phyloP scores from a whole-genome alignment of 2,888 invertebrate genomes.

The Hipparchia sbordonii region DNA sequence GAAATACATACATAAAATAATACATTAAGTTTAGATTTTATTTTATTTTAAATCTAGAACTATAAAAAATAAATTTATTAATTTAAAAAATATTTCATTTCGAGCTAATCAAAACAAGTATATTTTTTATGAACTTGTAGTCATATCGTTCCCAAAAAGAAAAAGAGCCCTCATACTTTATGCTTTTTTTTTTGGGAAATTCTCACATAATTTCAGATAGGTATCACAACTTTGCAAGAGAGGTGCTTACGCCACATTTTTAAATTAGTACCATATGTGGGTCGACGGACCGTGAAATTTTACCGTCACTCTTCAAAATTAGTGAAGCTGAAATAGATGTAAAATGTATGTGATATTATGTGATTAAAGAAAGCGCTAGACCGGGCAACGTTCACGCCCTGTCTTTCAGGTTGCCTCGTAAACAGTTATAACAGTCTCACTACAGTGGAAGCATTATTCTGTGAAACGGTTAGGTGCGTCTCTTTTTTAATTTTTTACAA shows the following conservation, averaged over 20 bases:
- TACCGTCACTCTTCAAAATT: conserved; percentile 17
- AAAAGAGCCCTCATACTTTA: too few species aligned
- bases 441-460: conserved; percentile 27
- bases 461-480: neutral
- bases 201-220: too few species aligned
- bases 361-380: conserved; percentile 43
- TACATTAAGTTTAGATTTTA: too few species aligned
- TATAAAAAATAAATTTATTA: too few species aligned
- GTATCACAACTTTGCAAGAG: too few species aligned
- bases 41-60: too few species aligned
- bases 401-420: conserved; percentile 29
- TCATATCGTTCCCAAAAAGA: too few species aligned
- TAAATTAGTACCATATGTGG: conserved; percentile 8
- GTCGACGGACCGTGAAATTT: conserved; percentile 37
- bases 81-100: too few species aligned
- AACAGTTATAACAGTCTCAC: conserved; percentile 18
- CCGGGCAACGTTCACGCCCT: conserved; percentile 38
- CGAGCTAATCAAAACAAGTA: too few species aligned
- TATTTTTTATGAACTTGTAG: too few species aligned
- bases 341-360: conserved; percentile 30
- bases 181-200: too few species aligned
- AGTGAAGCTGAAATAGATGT: neutral
- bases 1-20: too few species aligned
- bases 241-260: neutral
- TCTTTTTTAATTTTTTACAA: neutral